Evolutionary conservation across 2,888 invertebrate species (phyloP).

Genomic region (Acleris sparsana): DNA sequence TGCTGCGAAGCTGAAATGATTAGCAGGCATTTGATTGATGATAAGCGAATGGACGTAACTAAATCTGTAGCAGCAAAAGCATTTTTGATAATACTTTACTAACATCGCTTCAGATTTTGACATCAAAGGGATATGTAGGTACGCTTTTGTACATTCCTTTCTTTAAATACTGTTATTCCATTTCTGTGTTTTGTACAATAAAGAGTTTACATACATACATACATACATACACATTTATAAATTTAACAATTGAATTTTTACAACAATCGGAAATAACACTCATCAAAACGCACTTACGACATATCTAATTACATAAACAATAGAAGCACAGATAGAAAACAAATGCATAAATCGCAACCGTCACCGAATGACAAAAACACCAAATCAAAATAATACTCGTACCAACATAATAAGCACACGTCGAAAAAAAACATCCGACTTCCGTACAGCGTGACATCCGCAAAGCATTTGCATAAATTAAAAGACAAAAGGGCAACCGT

Average conservation of each 20-base stretch:
- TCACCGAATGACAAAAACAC: conserved; percentile 29
- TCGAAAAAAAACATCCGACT: conserved; percentile 49
- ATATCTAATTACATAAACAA: conserved; percentile 16
- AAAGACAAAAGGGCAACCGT: conserved; percentile 73
- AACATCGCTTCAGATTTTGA: too few relatives aligned
- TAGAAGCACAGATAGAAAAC: conserved; percentile 11
- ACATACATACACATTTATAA: too few relatives aligned
- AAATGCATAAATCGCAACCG: conserved; percentile 14
- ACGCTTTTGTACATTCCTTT: too few relatives aligned
- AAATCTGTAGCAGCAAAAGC: too few relatives aligned
- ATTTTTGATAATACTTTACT: too few relatives aligned
- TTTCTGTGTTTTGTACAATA: too few relatives aligned
- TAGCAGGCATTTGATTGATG: too few relatives aligned
- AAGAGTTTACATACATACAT: too few relatives aligned
- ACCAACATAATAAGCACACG: conserved; percentile 43
- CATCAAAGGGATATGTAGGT: too few relatives aligned
- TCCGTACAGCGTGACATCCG: conserved; percentile 62
- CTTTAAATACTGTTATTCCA: too few relatives aligned
- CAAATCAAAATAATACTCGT: conserved; percentile 43
- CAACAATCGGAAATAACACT: not conserved
- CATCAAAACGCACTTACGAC: not conserved
- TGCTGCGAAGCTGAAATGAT: too few relatives aligned
- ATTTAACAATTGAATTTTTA: conserved; percentile 1
- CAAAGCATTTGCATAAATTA: conserved; percentile 75
- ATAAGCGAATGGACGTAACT: too few relatives aligned